Conservation (phyloP, 2,797 vertebrate genomes). For the Hafferia zeledoni region DNA sequence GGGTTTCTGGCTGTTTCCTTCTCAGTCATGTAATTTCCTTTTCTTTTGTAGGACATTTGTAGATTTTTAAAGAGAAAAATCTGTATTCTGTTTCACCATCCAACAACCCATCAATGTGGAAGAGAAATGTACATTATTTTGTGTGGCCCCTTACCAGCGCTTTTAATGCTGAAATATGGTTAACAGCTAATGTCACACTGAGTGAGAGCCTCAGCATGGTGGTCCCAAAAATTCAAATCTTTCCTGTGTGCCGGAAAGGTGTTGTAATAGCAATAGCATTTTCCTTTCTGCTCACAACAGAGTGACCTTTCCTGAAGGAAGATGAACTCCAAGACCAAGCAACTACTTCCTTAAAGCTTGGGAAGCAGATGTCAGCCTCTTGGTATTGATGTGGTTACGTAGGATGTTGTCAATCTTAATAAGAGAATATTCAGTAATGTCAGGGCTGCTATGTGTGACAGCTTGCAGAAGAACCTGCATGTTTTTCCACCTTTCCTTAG, state of each 20-base stretch:
- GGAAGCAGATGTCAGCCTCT: neutral
- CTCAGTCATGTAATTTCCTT: conserved; percentile 25
- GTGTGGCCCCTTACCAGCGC: neutral
- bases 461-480: fast-evolving
- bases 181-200: neutral
- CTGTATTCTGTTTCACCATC: neutral
- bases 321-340: neutral
- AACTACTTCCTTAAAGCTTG: fast-evolving
- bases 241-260: neutral
- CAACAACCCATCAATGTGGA: neutral
- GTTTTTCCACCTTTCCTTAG: neutral
- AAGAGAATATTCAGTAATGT: neutral
- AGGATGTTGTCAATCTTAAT: neutral
- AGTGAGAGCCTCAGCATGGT: neutral
- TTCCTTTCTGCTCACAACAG: neutral
- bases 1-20: conserved; percentile 26
- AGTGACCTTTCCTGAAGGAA: neutral
- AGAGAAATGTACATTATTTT: neutral
- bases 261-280: neutral
- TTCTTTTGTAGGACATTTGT: neutral
- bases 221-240: neutral
- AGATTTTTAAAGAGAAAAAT: conserved; percentile 11
- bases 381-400: neutral
- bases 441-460: neutral
- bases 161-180: neutral